Evolutionary conservation across 2,888 invertebrate species (phyloP), one percentile per base, ranked within the genome.

Genomic region (Drosophila paranaensis): DNA sequence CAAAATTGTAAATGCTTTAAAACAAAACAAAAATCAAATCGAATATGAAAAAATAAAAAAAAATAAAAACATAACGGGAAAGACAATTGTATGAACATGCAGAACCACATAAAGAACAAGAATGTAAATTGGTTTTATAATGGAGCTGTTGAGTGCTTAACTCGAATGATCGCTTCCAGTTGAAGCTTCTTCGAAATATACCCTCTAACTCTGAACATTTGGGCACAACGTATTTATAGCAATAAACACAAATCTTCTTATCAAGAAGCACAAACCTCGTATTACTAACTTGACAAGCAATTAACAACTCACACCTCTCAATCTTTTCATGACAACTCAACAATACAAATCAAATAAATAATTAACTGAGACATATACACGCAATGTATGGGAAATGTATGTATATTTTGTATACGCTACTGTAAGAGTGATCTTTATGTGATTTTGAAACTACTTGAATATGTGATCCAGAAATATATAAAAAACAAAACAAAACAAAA

Each of bases 401-500:
- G 85, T 86, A 89, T 90, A 89, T 90, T 88, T 88, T 88, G 87
- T 90, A 90, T 86, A 88, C 90, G 90, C 86, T 88, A 88, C 78
- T 90, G 88, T 88, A 90, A 88, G 88, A 90, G 88, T 88, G 88
- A 88, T 90, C 87, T 87, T 86, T 82, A 88, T 88, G 88, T 88
- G 88, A 88, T 88, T 88, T 86, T 89, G 88, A 88, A 88, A 90
- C 88, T 87, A 88, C 84, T 87, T 90, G 88, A 90, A 90, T 88
- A 88, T 86, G 86, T 86, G 86, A 86, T 86, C 86, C 89, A 89
- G 66, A 84, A 89, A 77, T 71, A 89, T 74, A 81, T 71, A 64
- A 73, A 79, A 71, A 61, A 69, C 20, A 48, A 53, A 56, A 62
- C 16, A 40, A 45, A 45, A 45, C 48, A 51, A 69, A 80, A 45